These are phyloP conservation scores for Dipodomys merriami DNA, from an alignment of 2,113 vertebrate species.

Conservation along the genomic window DNA sequence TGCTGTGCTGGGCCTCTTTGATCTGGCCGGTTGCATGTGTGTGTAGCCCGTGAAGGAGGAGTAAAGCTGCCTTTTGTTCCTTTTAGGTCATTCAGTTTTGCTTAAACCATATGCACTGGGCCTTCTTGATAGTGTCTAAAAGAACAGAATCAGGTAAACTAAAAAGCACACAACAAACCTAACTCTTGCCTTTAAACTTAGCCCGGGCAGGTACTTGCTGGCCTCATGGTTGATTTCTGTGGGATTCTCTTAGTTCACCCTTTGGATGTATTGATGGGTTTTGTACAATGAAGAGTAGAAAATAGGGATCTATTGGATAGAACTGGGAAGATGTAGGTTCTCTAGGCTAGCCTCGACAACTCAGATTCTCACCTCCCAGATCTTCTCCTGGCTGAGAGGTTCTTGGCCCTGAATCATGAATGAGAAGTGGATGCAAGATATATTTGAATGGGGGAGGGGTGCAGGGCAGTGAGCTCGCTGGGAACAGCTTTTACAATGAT, in stretches of 20 bases:
- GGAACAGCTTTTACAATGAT: conserved; percentile 33
- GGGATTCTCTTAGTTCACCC: not conserved
- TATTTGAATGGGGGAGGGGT: not conserved
- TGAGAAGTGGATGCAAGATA: not conserved
- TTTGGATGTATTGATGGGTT: not conserved
- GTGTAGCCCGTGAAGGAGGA: not conserved
- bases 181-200: not conserved
- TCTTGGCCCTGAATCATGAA: not conserved
- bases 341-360: not conserved
- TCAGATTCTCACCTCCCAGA: not conserved
- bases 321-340: not conserved
- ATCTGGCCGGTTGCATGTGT: not conserved
- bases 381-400: not conserved
- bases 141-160: not conserved
- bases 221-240: not conserved
- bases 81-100: not conserved
- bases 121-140: not conserved
- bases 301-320: not conserved
- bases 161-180: not conserved
- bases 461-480: not conserved
- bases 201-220: accelerated
- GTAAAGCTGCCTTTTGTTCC: not conserved
- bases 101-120: not conserved
- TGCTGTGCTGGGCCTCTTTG: not conserved
- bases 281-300: not conserved